Conservation (phyloP, 2,888 invertebrate species). For the Parascotia fuliginaria region DNA sequence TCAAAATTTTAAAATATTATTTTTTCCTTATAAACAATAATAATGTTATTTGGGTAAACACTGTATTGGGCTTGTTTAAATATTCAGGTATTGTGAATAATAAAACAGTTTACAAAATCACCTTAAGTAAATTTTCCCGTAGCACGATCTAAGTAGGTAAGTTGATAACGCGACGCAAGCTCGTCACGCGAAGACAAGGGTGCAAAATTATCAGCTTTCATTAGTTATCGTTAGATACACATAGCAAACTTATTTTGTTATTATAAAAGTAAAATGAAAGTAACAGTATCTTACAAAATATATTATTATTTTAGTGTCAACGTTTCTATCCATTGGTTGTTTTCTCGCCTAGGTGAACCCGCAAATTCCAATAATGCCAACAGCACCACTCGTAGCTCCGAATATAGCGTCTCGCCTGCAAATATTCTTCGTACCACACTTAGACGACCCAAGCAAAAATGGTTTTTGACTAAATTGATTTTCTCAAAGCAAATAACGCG, state of each 20-base stretch:
- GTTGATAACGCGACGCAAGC: constrained; percentile 57
- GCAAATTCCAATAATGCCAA: constrained; percentile 69
- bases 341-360: constrained; percentile 44
- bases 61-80: constrained; percentile 24
- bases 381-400: constrained; percentile 57
- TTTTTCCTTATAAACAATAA: constrained; percentile 16
- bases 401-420: constrained; percentile 65
- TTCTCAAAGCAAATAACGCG: constrained; percentile 43
- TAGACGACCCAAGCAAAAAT: constrained; percentile 60
- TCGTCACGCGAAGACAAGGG: constrained; percentile 61
- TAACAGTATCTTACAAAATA: constrained; percentile 7
- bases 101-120: constrained; percentile 50
- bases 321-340: constrained; percentile 36
- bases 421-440: constrained; percentile 69
- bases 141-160: constrained; percentile 56
- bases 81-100: constrained; percentile 33
- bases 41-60: constrained; percentile 21
- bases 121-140: constrained; percentile 54
- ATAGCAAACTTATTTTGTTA: constrained; percentile 14
- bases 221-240: constrained; percentile 54
- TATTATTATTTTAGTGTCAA: constrained; percentile 38
- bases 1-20: background rate
- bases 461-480: constrained; percentile 67
- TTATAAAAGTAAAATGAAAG: constrained; percentile 17
- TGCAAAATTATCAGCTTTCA: constrained; percentile 60